These are phyloP conservation scores for Busseola fusca DNA, from an alignment of 2,888 invertebrate genomes.

Conservation along the genomic window DNA sequence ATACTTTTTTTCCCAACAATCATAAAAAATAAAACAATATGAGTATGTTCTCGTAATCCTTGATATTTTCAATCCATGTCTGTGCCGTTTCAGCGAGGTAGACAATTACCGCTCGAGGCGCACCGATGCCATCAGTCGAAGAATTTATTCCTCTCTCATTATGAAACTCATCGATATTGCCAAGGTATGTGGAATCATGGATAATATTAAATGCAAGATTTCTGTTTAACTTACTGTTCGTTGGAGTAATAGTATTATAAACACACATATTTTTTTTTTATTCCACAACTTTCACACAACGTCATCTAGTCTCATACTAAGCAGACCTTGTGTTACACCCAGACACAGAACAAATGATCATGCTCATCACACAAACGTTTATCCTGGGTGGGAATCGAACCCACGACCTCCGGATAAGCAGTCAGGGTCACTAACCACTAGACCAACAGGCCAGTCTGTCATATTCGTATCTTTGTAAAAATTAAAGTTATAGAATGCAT, in stretches of 20 bases:
- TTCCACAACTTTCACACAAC: too few relatives aligned
- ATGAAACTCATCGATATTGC: slow-evolving; percentile 86
- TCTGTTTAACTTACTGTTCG: not conserved
- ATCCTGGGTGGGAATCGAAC: too few relatives aligned
- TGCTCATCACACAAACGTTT: too few relatives aligned
- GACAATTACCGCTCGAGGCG: slow-evolving; percentile 81
- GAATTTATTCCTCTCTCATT: slow-evolving; percentile 81
- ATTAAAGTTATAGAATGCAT: too few relatives aligned
- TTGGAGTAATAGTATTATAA: not conserved
- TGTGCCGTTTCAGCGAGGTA: slow-evolving; percentile 75
- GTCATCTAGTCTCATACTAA: too few relatives aligned
- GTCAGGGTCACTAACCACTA: too few relatives aligned
- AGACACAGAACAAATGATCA: too few relatives aligned
- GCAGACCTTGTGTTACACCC: too few relatives aligned
- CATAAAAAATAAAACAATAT: not conserved
- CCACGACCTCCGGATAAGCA: too few relatives aligned
- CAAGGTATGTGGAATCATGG: slow-evolving; percentile 67
- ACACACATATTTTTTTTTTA: too few relatives aligned
- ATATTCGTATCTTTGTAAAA: not conserved
- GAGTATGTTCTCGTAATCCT: not conserved
- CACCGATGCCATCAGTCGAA: slow-evolving; percentile 83
- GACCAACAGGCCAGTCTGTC: too few relatives aligned
- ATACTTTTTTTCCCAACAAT: not conserved
- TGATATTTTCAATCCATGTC: slow-evolving; percentile 18
- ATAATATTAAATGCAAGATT: not conserved